These are phyloP conservation scores for Diaperis boleti DNA, from an alignment of 2,888 invertebrate genomes.

Conservation along the genomic window DNA sequence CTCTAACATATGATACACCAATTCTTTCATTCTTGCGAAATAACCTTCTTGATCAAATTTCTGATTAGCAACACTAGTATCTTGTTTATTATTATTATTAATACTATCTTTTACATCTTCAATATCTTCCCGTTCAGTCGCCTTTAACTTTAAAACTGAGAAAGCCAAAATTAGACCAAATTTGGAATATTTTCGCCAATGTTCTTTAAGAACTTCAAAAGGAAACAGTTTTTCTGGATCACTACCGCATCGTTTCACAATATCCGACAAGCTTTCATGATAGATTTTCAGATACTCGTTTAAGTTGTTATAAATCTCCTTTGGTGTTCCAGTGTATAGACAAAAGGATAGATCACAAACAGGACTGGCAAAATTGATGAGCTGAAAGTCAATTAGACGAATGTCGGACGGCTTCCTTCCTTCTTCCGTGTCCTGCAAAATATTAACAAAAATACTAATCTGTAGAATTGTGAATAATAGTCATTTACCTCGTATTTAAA, in stretches of 20 bases:
- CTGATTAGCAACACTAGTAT: not conserved
- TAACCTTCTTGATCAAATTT: constrained; percentile 10
- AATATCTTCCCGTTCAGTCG: constrained; percentile 4
- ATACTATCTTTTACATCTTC: constrained; percentile 3
- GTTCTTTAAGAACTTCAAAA: constrained; percentile 16
- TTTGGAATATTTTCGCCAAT: not conserved
- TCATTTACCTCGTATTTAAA: constrained; percentile 53
- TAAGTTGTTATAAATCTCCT: constrained; percentile 49
- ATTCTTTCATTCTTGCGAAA: not conserved
- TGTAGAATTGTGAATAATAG: not conserved
- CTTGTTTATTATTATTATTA: not conserved
- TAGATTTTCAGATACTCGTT: constrained; percentile 53
- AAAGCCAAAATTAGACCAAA: not conserved
- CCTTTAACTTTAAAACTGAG: constrained; percentile 2
- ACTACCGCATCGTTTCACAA: constrained; percentile 47
- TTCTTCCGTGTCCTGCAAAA: no score
- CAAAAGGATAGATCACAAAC: constrained; percentile 53
- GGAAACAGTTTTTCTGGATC: constrained; percentile 51
- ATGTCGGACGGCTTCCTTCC: constrained; percentile 10
- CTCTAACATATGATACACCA: constrained; percentile 9
- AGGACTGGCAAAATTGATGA: constrained; percentile 33
- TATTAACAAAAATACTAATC: not conserved
- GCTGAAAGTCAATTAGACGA: constrained; percentile 45
- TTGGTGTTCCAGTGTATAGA: constrained; percentile 51
- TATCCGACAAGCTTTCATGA: constrained; percentile 49